Evolutionary conservation across 2,888 invertebrate genomes (phyloP), one percentile per base, ranked within the genome.

Genomic region (Papilio elwesi): DNA sequence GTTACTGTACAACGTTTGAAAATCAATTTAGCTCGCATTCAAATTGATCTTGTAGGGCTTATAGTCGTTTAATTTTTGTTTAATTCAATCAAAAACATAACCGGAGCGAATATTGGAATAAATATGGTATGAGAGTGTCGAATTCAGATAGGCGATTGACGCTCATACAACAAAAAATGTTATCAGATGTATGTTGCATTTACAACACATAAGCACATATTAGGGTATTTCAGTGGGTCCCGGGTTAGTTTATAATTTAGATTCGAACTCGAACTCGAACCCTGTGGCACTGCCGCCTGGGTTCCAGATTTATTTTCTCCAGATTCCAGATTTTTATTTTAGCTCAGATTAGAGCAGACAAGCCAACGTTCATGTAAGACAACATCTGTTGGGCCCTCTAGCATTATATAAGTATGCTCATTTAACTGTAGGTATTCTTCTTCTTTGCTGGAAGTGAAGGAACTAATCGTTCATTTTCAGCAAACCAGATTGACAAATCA

Each of bases 21-120:
- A 51, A 72, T 72, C 2, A 62, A 47, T 15, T 52, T 0, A 59
- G 43, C 43, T 57, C 12, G 57, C 15, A 57, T 57, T 57, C 7
- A 53, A 26, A 36, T 36, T 36, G 36, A 36, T 13, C 36, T 36
- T 57, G 12, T 57, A 36, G 6, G 55, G 55, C 6, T 57, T 57
- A 3, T 12, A 15, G 55, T 36, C 36, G 26, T n/a, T n/a, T n/a
- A n/a, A n/a, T n/a, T n/a, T n/a, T n/a, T 8, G 6, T 57, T 36
- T 10, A 26, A 26, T 26, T 2, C 57, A 36, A 57, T 57, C 6
- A 57, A 57, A 57, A 57, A 57, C 57, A 26, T 57, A 26, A 57
- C 57, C 36, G 36, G 57, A 55, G 2, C 10, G 26, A 55, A n/a
- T 16, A 26, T 26, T 57, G 57, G 12, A 36, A 0, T 3, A 55